Conservation (phyloP, 1,140 invertebrate genomes). For the Cydia amplana region DNA sequence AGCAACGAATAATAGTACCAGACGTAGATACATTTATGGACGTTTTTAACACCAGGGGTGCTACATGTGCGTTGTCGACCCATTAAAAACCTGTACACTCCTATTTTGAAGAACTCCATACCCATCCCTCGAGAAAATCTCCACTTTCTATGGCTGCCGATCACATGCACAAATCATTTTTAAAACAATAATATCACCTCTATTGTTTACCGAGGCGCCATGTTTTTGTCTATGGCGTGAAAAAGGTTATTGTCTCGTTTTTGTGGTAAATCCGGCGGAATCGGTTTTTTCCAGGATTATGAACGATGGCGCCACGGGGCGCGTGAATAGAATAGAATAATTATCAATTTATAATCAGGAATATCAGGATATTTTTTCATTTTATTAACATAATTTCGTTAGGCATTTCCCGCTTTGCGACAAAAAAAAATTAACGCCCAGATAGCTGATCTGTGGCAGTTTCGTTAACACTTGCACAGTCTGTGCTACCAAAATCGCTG, state of each 20-base stretch:
- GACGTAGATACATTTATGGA: too few species aligned
- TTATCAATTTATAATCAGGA: constrained; percentile 53
- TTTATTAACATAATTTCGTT: not conserved
- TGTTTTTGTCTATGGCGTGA: constrained; percentile 35
- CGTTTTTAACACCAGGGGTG: too few species aligned
- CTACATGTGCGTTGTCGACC: too few species aligned
- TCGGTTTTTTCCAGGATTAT: constrained; percentile 42
- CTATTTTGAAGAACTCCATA: too few species aligned
- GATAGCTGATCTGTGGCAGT: too few species aligned
- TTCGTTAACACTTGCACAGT: too few species aligned
- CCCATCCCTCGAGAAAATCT: too few species aligned
- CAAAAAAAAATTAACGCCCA: not conserved
- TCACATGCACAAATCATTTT: constrained; percentile 20
- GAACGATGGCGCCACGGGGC: constrained; percentile 41
- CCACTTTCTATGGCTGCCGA: not conserved
- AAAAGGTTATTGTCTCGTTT: constrained; percentile 49
- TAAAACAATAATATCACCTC: constrained; percentile 38
- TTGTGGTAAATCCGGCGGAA: constrained; percentile 49
- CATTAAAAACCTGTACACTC: too few species aligned
- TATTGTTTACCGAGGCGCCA: constrained; percentile 44
- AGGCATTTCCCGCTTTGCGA: not conserved
- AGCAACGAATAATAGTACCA: too few species aligned
- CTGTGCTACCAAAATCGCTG: too few species aligned
- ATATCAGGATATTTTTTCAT: constrained; percentile 48
- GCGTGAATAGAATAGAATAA: constrained; percentile 44